These are phyloP conservation scores for Centrocercus urophasianus DNA, from an alignment of 2,113 vertebrate species.

Conservation along the genomic window DNA sequence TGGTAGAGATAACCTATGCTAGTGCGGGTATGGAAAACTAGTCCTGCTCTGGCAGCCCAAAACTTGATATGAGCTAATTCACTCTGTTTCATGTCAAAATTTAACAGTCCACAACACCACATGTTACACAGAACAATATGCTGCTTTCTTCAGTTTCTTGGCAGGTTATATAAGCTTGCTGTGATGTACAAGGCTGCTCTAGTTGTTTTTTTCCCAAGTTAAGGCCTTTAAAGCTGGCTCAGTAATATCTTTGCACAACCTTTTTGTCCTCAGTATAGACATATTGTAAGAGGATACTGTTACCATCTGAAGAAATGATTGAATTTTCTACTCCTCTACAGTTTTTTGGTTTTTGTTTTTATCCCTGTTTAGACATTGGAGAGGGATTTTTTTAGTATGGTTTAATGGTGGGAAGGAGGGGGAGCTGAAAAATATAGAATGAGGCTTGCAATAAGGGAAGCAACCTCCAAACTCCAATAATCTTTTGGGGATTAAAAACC, in stretches of 20 bases:
- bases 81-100: slow-evolving; percentile 48
- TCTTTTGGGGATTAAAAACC: neutral
- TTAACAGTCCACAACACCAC: slow-evolving; percentile 31
- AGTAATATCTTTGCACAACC: neutral
- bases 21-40: neutral
- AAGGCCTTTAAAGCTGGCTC: neutral
- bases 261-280: neutral
- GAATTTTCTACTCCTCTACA: neutral
- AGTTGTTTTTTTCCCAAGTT: neutral
- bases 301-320: neutral
- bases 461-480: neutral
- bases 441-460: neutral
- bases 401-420: neutral
- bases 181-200: neutral
- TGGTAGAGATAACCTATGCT: neutral
- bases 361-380: neutral
- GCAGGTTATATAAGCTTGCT: slow-evolving; percentile 29
- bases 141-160: slow-evolving; percentile 49
- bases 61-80: slow-evolving; percentile 18
- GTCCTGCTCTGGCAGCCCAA: slow-evolving; percentile 33
- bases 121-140: slow-evolving; percentile 50
- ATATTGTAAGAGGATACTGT: neutral
- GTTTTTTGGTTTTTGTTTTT: neutral
- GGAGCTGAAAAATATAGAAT: neutral
- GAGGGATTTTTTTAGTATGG: neutral